phyloP scores from a whole-genome alignment of 2,113 vertebrate species.

The Cynoglossus semilaevis region DNA sequence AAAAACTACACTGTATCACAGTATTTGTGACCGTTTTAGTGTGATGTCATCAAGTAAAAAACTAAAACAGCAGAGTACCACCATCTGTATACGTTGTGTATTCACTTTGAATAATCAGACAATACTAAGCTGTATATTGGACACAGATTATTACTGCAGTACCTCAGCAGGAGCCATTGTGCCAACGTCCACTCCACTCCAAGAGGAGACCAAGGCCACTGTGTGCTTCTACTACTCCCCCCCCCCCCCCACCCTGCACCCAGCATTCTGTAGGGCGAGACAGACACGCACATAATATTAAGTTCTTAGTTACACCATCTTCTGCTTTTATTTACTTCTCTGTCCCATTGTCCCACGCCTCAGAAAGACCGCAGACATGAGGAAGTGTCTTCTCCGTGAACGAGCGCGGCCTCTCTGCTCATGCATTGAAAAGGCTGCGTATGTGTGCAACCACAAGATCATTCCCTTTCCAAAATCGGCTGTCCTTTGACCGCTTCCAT shows the following conservation, averaged over 20 bases:
- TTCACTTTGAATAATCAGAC: too few relatives aligned
- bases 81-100: too few relatives aligned
- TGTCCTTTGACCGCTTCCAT: slow-evolving; percentile 59
- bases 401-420: slow-evolving; percentile 6
- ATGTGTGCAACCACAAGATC: slow-evolving; percentile 29
- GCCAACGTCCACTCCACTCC: slow-evolving; percentile 6
- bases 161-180: background rate
- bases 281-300: slow-evolving; percentile 14
- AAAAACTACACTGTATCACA: too few relatives aligned
- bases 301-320: slow-evolving; percentile 30
- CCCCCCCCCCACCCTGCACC: too few relatives aligned
- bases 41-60: too few relatives aligned
- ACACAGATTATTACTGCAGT: too few relatives aligned
- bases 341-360: slow-evolving; percentile 12
- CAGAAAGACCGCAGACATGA: slow-evolving; percentile 33
- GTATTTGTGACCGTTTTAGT: too few relatives aligned
- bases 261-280: slow-evolving; percentile 3
- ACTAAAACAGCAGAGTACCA: too few relatives aligned
- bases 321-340: slow-evolving; percentile 34
- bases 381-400: slow-evolving; percentile 16
- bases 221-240: slow-evolving; percentile 23
- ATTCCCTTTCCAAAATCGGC: slow-evolving; percentile 23
- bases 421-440: slow-evolving; percentile 26
- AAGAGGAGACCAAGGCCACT: slow-evolving; percentile 41
- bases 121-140: too few relatives aligned